These are phyloP conservation scores for Bufotes viridis DNA, from an alignment of 2,797 vertebrate genomes.

Conservation along the genomic window DNA sequence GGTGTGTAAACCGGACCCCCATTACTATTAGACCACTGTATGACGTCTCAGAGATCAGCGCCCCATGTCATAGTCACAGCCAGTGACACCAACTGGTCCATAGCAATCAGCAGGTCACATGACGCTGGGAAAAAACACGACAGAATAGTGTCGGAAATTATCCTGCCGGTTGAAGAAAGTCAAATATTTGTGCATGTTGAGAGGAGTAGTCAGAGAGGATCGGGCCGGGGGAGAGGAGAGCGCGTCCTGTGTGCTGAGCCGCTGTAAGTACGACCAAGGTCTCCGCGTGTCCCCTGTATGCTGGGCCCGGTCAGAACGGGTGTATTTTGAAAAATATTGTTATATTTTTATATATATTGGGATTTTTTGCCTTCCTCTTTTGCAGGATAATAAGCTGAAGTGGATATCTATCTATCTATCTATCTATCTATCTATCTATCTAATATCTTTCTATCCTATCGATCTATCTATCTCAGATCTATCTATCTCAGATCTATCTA, in stretches of 20 bases:
- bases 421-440: no score
- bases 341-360: no score
- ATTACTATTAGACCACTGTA: no score
- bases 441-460: neutral
- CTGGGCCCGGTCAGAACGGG: no score
- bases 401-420: no score
- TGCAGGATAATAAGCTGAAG: no score
- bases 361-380: no score
- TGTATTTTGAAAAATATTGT: no score
- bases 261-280: neutral
- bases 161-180: constrained; percentile 23
- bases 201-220: constrained; percentile 24
- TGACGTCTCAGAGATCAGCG: neutral
- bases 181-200: constrained; percentile 51
- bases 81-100: neutral
- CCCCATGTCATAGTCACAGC: neutral
- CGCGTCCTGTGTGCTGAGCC: neutral
- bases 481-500: no score
- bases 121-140: constrained; percentile 10
- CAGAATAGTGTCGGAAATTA: constrained; percentile 26
- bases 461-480: neutral
- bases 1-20: no score
- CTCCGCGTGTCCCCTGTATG: no score
- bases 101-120: neutral
- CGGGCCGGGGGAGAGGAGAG: neutral